These are phyloP conservation scores for Willisornis vidua DNA, from an alignment of 2,113 vertebrate species.

Conservation along the genomic window DNA sequence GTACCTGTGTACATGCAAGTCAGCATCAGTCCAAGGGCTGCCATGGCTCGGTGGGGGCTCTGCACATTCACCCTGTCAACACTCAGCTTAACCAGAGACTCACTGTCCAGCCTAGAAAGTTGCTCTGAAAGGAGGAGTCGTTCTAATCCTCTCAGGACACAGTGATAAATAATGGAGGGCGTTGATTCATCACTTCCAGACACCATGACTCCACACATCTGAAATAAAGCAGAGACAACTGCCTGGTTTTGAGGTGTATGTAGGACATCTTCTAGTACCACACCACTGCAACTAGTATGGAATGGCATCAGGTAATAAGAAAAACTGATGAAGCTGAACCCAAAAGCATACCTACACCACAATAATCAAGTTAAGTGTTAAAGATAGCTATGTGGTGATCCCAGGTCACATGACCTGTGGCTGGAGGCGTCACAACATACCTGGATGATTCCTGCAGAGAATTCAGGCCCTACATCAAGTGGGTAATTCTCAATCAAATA, in stretches of 20 bases:
- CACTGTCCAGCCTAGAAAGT: conserved; percentile 89
- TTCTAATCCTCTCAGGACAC: conserved; percentile 92
- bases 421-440: conserved; percentile 55
- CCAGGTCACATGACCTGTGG: neutral
- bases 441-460: conserved; percentile 93
- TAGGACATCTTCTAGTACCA: neutral
- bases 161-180: conserved; percentile 92
- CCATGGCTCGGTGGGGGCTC: conserved; percentile 95
- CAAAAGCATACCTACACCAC: neutral
- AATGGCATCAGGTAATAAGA: neutral
- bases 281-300: neutral
- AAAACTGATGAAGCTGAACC: neutral
- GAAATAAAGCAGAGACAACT: neutral
- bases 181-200: conserved; percentile 94
- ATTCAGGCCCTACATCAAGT: conserved; percentile 93
- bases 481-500: conserved; percentile 99
- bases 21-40: conserved; percentile 96
- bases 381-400: neutral
- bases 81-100: conserved; percentile 93
- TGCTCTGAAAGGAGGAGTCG: conserved; percentile 95
- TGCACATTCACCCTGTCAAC: conserved; percentile 96
- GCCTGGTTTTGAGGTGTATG: neutral
- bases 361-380: neutral
- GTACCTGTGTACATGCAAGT: conserved; percentile 99
- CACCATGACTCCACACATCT: conserved; percentile 95